Percentiles rank a stretch among this genome's conserved stretches.
These are phyloP conservation scores for Tuta absoluta DNA, from an alignment of 2,888 invertebrate genomes.

Conservation along the genomic window DNA sequence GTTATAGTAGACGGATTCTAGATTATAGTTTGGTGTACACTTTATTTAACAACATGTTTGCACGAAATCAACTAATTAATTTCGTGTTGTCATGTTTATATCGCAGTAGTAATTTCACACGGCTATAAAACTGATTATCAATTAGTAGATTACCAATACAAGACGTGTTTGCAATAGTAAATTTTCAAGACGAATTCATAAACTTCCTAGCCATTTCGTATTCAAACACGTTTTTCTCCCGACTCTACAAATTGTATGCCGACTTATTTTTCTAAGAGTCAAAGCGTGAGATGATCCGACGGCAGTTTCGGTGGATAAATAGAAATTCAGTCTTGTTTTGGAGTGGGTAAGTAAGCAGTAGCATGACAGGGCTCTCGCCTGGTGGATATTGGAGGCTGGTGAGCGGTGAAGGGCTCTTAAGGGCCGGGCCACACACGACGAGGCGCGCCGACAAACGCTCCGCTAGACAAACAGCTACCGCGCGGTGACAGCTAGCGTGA, in stretches of 20 bases:
- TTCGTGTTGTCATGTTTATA: background rate
- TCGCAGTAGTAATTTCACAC: no score
- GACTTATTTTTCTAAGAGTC: background rate
- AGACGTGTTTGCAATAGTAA: no score
- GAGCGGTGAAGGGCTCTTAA: conserved; percentile 37
- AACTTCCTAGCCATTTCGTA: background rate
- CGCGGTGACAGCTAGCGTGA: background rate
- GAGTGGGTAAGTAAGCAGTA: conserved; percentile 11
- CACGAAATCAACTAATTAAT: background rate
- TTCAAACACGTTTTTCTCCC: background rate
- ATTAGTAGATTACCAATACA: no score
- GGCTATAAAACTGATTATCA: no score
- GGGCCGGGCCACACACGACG: conserved; percentile 58
- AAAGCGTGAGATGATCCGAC: conserved; percentile 1
- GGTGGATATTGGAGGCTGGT: background rate
- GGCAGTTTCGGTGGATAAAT: background rate
- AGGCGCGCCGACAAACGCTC: conserved; percentile 59
- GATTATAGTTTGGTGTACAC: background rate
- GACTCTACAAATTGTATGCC: background rate
- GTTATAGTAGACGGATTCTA: background rate
- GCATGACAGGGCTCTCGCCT: background rate
- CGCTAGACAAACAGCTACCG: conserved; percentile 53
- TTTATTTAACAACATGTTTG: background rate
- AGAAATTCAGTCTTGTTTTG: conserved; percentile 33
- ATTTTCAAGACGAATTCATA: no score